These are phyloP conservation scores for Pseudomyrmex concolor DNA, from an alignment of 1,140 invertebrate genomes.

Conservation along the genomic window DNA sequence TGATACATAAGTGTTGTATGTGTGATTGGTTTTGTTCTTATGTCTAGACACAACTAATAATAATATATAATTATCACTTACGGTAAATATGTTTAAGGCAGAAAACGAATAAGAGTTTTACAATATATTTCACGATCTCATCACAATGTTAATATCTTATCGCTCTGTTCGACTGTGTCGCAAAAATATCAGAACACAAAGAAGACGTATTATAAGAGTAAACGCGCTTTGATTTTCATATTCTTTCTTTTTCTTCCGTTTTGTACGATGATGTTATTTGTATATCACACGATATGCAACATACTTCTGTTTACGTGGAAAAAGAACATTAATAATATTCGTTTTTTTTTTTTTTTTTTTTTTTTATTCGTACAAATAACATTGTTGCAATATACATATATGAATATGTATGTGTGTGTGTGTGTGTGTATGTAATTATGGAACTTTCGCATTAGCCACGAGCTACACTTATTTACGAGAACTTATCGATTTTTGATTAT, in stretches of 20 bases:
- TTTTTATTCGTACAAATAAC: too few relatives aligned
- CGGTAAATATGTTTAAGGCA: constrained; percentile 79
- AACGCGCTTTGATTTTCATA: constrained; percentile 72
- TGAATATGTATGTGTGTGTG: too few relatives aligned
- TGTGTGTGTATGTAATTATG: too few relatives aligned
- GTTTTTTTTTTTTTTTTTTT: too few relatives aligned
- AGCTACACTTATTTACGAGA: too few relatives aligned
- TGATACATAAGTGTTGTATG: constrained; percentile 77
- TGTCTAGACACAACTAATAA: constrained; percentile 82
- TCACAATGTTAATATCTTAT: constrained; percentile 71
- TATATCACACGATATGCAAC: constrained; percentile 45
- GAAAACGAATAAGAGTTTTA: constrained; percentile 79
- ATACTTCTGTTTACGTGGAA: constrained; percentile 17
- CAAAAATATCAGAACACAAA: constrained; percentile 59
- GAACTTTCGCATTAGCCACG: too few relatives aligned
- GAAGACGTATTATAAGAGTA: constrained; percentile 45
- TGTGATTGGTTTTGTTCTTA: constrained; percentile 78
- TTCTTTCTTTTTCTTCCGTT: constrained; percentile 51
- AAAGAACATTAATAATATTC: neutral
- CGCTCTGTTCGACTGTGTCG: constrained; percentile 61
- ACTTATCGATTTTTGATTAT: too few relatives aligned
- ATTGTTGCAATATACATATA: too few relatives aligned
- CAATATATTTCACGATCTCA: constrained; percentile 73
- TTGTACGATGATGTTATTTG: constrained; percentile 65
- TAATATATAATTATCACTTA: constrained; percentile 74